Percentiles rank a stretch among this genome's conserved stretches.
Conservation (phyloP, 2,113 vertebrate genomes). For the Anseranas semipalmata region DNA sequence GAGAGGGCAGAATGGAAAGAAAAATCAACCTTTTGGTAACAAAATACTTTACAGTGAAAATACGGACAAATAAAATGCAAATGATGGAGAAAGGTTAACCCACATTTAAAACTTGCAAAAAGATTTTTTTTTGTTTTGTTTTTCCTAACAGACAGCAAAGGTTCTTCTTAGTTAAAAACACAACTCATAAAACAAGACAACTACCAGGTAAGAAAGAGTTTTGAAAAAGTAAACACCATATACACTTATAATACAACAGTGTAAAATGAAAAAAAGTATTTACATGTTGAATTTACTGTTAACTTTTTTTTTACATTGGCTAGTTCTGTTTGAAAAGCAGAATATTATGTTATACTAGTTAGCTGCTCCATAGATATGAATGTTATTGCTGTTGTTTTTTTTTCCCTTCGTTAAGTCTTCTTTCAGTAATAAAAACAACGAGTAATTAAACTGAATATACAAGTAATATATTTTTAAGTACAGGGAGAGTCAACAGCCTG, state of each 20-base stretch:
- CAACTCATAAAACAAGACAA: slow-evolving; percentile 84
- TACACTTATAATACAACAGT: slow-evolving; percentile 90
- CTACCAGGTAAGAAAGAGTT: slow-evolving; percentile 85
- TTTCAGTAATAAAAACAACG: slow-evolving; percentile 81
- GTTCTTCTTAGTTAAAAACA: slow-evolving; percentile 80
- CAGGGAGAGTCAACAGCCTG: slow-evolving; percentile 78
- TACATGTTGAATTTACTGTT: slow-evolving; percentile 85
- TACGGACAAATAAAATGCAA: slow-evolving; percentile 62
- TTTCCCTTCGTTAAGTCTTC: slow-evolving; percentile 77
- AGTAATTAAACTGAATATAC: slow-evolving; percentile 75
- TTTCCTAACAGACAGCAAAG: slow-evolving; percentile 68
- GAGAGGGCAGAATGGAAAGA: slow-evolving; percentile 12
- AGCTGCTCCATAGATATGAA: slow-evolving; percentile 82
- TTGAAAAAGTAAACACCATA: slow-evolving; percentile 88
- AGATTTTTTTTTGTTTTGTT: slow-evolving; percentile 61
- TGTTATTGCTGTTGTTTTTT: slow-evolving; percentile 92
- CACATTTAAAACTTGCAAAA: slow-evolving; percentile 72
- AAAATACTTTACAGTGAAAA: slow-evolving; percentile 83
- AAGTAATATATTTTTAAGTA: slow-evolving; percentile 63
- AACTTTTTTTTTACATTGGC: slow-evolving; percentile 83
- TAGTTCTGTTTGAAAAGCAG: slow-evolving; percentile 79
- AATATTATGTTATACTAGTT: slow-evolving; percentile 67
- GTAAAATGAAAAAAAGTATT: slow-evolving; percentile 87
- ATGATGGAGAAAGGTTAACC: slow-evolving; percentile 53
- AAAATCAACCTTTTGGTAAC: slow-evolving; percentile 49